Conservation (phyloP, 2,888 invertebrate species). For the Octonoba sinensis region DNA sequence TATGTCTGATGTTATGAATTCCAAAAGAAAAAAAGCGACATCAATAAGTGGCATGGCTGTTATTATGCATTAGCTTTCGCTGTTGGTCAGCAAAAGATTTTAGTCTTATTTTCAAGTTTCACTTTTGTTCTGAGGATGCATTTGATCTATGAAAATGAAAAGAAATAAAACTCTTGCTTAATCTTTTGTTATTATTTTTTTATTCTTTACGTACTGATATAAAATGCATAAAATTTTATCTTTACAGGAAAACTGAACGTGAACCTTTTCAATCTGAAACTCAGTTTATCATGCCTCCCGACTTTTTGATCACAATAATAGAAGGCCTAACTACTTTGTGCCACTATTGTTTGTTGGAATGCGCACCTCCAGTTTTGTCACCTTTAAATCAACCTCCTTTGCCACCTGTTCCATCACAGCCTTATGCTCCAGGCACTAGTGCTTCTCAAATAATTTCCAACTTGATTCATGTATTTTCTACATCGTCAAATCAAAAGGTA, state of each 20-base stretch:
- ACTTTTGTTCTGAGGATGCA: too few species aligned
- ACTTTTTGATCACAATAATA: conserved; percentile 83
- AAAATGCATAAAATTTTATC: background rate
- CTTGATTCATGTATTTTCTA: conserved; percentile 84
- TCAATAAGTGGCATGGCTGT: too few species aligned
- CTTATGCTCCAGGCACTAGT: conserved; percentile 68
- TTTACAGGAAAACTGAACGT: conserved; percentile 4
- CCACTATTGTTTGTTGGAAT: conserved; percentile 83
- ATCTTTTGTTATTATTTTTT: background rate
- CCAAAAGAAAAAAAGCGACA: too few species aligned
- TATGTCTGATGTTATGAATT: too few species aligned
- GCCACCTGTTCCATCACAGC: conserved; percentile 62
- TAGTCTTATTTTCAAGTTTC: too few species aligned
- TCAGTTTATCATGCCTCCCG: conserved; percentile 75
- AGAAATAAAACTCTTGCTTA: background rate
- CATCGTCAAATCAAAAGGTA: conserved; percentile 71
- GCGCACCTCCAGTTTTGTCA: conserved; percentile 68
- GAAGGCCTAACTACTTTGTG: conserved; percentile 84
- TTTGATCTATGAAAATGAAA: too few species aligned
- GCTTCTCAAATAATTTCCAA: conserved; percentile 81
- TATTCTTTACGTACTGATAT: background rate
- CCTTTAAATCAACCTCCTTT: conserved; percentile 69
- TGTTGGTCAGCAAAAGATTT: too few species aligned
- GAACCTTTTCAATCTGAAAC: background rate
- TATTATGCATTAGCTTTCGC: too few species aligned